Percentiles rank a stretch among this genome's conserved stretches.
Conservation (phyloP, 2,888 invertebrate species). For the Torymus texanus region DNA sequence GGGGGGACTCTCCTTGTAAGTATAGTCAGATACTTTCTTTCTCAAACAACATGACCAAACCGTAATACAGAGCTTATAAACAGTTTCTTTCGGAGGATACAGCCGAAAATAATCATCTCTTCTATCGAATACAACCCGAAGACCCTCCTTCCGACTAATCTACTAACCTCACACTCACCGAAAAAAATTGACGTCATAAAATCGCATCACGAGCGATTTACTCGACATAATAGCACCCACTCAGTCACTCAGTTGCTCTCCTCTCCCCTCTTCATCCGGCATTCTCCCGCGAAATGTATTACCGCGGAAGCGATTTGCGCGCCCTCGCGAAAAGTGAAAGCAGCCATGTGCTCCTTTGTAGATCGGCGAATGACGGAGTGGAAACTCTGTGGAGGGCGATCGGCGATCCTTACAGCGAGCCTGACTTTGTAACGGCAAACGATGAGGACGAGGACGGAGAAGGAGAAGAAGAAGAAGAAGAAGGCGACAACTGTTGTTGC, state of each 20-base stretch:
- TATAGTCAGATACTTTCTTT: too few species aligned
- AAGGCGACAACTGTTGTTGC: too few species aligned
- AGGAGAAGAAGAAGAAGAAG: background rate
- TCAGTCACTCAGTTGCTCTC: background rate
- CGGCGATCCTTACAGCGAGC: conserved; percentile 20
- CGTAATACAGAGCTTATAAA: too few species aligned
- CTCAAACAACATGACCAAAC: too few species aligned
- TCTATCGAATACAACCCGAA: too few species aligned
- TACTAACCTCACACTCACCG: background rate
- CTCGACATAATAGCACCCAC: background rate
- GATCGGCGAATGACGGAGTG: conserved; percentile 17
- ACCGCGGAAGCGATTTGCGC: too few species aligned
- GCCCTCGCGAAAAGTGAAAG: background rate
- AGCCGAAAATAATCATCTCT: too few species aligned
- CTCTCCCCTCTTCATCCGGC: background rate
- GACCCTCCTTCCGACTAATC: too few species aligned
- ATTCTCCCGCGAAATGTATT: too few species aligned
- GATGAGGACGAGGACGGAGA: background rate
- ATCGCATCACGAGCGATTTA: background rate
- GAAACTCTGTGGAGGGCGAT: conserved; percentile 37
- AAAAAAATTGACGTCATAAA: background rate
- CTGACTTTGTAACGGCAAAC: conserved; percentile 22
- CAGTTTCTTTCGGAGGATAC: too few species aligned
- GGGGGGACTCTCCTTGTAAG: too few species aligned
- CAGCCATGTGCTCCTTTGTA: background rate